These are phyloP conservation scores for Muricea muricata DNA, from an alignment of 92 coral and sea anemone genomes.

Conservation along the genomic window DNA sequence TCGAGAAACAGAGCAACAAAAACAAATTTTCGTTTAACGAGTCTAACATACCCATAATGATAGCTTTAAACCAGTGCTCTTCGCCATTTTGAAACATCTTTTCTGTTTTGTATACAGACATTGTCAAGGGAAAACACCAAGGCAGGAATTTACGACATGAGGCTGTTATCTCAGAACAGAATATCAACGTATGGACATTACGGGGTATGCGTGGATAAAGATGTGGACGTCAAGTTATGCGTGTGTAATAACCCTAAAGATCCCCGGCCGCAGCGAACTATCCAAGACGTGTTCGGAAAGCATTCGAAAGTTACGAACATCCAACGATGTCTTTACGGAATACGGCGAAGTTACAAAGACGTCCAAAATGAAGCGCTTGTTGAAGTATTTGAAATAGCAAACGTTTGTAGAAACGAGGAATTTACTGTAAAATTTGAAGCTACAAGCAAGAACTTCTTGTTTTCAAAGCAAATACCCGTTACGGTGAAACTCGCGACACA, in stretches of 20 bases:
- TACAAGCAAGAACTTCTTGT: not conserved
- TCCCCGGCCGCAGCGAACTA: not conserved
- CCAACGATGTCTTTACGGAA: conserved; percentile 2
- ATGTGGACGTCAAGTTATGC: conserved; percentile 64
- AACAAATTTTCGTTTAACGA: too few species aligned
- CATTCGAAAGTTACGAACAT: conserved; percentile 1
- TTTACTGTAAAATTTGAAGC: conserved; percentile 5
- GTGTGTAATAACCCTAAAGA: conserved; percentile 52
- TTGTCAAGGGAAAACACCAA: not conserved
- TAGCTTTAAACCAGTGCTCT: too few species aligned
- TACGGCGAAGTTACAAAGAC: conserved; percentile 9
- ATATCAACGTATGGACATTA: conserved; percentile 72
- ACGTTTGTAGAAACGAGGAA: not conserved
- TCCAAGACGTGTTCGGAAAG: conserved; percentile 7
- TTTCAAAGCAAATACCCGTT: conserved; percentile 7
- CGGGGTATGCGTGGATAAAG: conserved; percentile 66
- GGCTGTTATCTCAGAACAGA: conserved; percentile 63
- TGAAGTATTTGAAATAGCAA: conserved; percentile 21
- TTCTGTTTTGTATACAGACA: not conserved
- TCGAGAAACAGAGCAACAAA: too few species aligned
- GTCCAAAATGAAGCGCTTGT: not conserved
- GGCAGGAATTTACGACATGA: conserved; percentile 43
- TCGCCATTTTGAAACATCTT: too few species aligned
- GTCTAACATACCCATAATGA: too few species aligned
- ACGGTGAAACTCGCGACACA: not conserved